Conservation (phyloP, 2,113 vertebrate species). For the Tetraodon nigroviridis region DNA sequence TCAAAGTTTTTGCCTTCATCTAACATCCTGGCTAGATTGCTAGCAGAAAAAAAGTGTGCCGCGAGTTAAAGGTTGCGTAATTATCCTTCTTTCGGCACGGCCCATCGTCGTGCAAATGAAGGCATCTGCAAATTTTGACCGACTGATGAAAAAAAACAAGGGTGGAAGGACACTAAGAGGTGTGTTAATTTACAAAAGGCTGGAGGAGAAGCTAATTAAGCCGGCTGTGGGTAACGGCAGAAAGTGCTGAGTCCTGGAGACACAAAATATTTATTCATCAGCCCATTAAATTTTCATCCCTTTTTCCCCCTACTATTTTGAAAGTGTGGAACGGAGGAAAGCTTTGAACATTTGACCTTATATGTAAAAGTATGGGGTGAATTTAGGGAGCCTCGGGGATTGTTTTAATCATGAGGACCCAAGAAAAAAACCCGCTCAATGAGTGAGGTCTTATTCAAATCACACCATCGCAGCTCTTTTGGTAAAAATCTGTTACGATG, state of each 20-base stretch:
- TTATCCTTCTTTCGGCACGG: conserved; percentile 45
- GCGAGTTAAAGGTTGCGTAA: conserved; percentile 56
- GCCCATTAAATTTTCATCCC: conserved; percentile 73
- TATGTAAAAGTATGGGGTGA: conserved; percentile 67
- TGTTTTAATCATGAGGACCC: conserved; percentile 61
- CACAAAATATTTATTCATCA: conserved; percentile 76
- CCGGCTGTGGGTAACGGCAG: conserved; percentile 49
- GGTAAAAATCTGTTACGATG: too few species aligned
- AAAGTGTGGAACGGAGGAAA: conserved; percentile 51
- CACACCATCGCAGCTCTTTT: conserved; percentile 22
- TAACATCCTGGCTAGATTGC: too few species aligned
- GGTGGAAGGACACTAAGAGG: conserved; percentile 57
- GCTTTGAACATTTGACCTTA: conserved; percentile 74
- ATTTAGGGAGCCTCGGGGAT: conserved; percentile 50
- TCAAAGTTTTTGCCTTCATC: too few species aligned
- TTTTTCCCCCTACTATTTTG: conserved; percentile 36
- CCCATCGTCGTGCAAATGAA: conserved; percentile 33
- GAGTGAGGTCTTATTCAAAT: conserved; percentile 35
- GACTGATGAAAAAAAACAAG: background rate
- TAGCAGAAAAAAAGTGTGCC: background rate
- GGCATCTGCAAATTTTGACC: conserved; percentile 40
- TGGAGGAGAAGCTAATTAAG: conserved; percentile 71
- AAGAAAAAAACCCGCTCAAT: conserved; percentile 4
- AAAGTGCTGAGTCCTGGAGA: conserved; percentile 72
- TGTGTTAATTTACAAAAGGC: conserved; percentile 69